Percentiles rank a stretch among this genome's conserved stretches.
These are phyloP conservation scores for Alectura lathami DNA, from an alignment of 2,113 vertebrate genomes.

Conservation along the genomic window DNA sequence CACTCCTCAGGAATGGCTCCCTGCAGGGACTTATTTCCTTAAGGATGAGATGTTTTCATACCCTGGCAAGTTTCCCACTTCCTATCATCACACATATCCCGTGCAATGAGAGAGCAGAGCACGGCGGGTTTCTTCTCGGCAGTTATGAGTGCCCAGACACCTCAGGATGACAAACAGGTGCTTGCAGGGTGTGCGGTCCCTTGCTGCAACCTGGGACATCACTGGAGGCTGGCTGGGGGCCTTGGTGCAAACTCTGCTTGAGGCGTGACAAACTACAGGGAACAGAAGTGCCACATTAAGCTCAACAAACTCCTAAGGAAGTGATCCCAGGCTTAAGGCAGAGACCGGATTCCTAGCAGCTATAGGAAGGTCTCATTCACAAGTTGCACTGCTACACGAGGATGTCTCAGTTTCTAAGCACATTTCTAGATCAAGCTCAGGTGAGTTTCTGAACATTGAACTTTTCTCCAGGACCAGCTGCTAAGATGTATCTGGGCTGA, in stretches of 20 bases:
- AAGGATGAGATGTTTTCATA: constrained; percentile 61
- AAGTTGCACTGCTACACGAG: neutral
- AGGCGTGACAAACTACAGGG: neutral
- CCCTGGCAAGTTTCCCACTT: constrained; percentile 57
- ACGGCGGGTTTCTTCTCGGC: neutral
- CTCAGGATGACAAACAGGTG: constrained; percentile 15
- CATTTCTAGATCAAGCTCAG: neutral
- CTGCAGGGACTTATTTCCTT: constrained; percentile 60
- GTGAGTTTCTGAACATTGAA: neutral
- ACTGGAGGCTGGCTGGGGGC: neutral
- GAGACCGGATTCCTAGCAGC: neutral
- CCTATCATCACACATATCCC: constrained; percentile 30
- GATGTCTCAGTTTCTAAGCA: neutral
- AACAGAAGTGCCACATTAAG: neutral
- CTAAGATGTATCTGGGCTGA: neutral
- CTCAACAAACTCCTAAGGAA: neutral
- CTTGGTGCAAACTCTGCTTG: neutral
- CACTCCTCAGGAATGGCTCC: constrained; percentile 63
- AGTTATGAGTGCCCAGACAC: neutral
- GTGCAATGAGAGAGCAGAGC: constrained; percentile 9
- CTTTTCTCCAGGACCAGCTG: neutral
- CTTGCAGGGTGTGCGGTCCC: neutral
- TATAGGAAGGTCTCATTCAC: neutral
- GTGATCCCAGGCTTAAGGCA: neutral
- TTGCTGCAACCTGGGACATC: neutral